Percentiles rank a stretch among this genome's conserved stretches.
These are phyloP conservation scores for Cydia strobilella DNA, from an alignment of 1,140 invertebrate species.

Conservation along the genomic window DNA sequence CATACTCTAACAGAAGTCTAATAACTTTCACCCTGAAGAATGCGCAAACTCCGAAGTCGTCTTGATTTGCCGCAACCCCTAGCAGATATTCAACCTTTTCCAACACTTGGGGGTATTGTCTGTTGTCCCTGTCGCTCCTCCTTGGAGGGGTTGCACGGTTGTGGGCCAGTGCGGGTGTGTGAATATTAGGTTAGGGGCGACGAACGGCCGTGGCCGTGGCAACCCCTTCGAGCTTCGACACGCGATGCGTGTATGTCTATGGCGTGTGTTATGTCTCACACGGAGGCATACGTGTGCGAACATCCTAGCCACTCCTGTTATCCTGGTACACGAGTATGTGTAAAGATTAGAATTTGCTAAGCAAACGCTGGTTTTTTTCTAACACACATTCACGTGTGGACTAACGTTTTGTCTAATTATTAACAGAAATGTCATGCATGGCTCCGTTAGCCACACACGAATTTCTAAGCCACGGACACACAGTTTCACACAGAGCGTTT, in stretches of 20 bases:
- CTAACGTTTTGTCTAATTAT: constrained; percentile 49
- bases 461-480: constrained; percentile 40
- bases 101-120: constrained; percentile 44
- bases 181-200: constrained; percentile 61
- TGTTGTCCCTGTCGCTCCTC: constrained; percentile 58
- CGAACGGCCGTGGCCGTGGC: constrained; percentile 43
- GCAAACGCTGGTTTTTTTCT: constrained; percentile 76
- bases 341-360: constrained; percentile 80
- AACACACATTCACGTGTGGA: constrained; percentile 56
- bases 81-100: constrained; percentile 66
- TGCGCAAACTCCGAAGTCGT: constrained; percentile 73
- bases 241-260: constrained; percentile 66
- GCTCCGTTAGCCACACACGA: constrained; percentile 38
- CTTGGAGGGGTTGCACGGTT: constrained; percentile 56
- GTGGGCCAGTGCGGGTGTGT: constrained; percentile 51
- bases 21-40: constrained; percentile 68
- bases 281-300: constrained; percentile 64
- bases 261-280: constrained; percentile 62
- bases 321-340: constrained; percentile 75
- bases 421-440: constrained; percentile 31
- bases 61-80: constrained; percentile 53
- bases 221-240: constrained; percentile 71
- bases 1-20: constrained; percentile 57
- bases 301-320: constrained; percentile 60
- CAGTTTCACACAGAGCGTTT: constrained; percentile 42